These are phyloP conservation scores for Eumacrocentrus americanus DNA, from an alignment of 2,888 invertebrate species.

Conservation along the genomic window DNA sequence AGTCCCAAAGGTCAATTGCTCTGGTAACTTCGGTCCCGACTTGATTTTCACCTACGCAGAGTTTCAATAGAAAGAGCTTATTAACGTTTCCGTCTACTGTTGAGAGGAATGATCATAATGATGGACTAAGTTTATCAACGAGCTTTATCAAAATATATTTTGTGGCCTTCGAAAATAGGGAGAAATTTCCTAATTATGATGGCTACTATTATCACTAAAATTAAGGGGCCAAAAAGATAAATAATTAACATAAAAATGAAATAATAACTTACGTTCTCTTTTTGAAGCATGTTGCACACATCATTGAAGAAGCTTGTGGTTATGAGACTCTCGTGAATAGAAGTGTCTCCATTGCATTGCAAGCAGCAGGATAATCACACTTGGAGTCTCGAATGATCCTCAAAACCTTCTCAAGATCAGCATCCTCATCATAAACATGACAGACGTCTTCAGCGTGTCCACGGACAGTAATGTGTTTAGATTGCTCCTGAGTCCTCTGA, in stretches of 20 bases:
- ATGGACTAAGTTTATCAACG: too few relatives aligned
- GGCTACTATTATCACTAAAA: too few relatives aligned
- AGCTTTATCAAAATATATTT: too few relatives aligned
- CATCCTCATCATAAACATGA: slow-evolving; percentile 94
- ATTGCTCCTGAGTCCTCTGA: slow-evolving; percentile 83
- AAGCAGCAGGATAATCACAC: slow-evolving; percentile 98
- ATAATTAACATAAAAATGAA: background rate
- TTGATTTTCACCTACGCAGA: slow-evolving; percentile 75
- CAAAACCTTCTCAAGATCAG: slow-evolving; percentile 82
- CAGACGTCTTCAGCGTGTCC: slow-evolving; percentile 99
- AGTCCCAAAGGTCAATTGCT: slow-evolving; percentile 90
- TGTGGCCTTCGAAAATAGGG: too few relatives aligned
- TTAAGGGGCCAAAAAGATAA: background rate
- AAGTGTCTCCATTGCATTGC: slow-evolving; percentile 99
- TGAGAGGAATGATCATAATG: too few relatives aligned
- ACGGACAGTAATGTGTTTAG: slow-evolving; percentile 93
- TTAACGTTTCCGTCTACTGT: too few relatives aligned
- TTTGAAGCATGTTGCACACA: slow-evolving; percentile 89
- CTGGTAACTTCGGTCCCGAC: slow-evolving; percentile 85
- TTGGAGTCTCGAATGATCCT: slow-evolving; percentile 93
- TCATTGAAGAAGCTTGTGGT: slow-evolving; percentile 78
- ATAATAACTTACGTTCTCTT: slow-evolving; percentile 73
- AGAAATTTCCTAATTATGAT: too few relatives aligned
- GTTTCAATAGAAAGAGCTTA: background rate
- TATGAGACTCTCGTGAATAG: slow-evolving; percentile 89